Evolutionary conservation across 2,797 vertebrate genomes (phyloP), one percentile per base, ranked within the genome.

Genomic region (Corythornis leucogaster): DNA sequence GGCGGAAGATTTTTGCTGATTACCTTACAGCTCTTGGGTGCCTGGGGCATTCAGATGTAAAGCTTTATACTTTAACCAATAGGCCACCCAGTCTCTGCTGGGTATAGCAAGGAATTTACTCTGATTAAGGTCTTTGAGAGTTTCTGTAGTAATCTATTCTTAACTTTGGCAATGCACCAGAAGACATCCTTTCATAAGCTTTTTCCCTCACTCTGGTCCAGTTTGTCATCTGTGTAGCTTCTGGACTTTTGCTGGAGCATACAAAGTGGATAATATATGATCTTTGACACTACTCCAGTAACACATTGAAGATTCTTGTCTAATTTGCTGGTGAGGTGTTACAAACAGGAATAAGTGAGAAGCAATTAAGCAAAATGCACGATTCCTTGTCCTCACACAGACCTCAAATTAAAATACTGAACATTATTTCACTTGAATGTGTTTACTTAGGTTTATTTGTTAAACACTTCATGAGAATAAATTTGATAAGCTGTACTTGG

Each of bases 361-460:
- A 97, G 82, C 92, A 97, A 96, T 97, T 97, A 97, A 96, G 75
- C 48, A 96, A 93, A 95, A 96, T 85, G 85, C 50, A 92, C 92
- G 89, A 96, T 97, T 97, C 54, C 80, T 96, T 97, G 81, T 92
- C 86, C 91, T 95, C 84, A 54, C 8, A 24, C 48, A 66, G 77
- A 92, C 61, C 73, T 91, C 12, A 2, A 88, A 85, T 86, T 75
- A 89, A 85, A 96, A 78, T 69, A 89, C 35, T 53, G 80, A 96
- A 77, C 63, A 43, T 85, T 94, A 80, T 96, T 95, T 96, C 95
- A 82, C 68, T 94, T 80, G 73, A 93, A 92, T 42, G 1, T 80
- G 24, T 90, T 95, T 85, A 45, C 79, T 46, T 94, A 7, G 9
- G 86, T 97, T 97, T 97, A 92, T 91, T 97, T 96, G 76, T 92